Percentiles rank a stretch among this genome's conserved stretches.
Conservation (phyloP, 2,888 invertebrate species). For the Nesidiocoris tenuis region DNA sequence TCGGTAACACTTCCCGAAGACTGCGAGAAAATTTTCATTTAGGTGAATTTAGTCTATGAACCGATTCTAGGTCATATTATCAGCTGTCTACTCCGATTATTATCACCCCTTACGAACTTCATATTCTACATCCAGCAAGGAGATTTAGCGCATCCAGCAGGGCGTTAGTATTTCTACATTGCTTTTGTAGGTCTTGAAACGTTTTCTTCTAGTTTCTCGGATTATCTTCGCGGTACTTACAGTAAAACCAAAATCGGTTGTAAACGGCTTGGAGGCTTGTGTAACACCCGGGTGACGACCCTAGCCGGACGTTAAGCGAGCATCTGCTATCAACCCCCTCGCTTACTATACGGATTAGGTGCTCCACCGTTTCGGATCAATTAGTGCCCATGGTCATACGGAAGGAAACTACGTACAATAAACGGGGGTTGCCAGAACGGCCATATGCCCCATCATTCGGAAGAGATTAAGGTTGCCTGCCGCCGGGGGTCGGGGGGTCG, state of each 20-base stretch:
- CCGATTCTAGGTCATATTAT: too few species aligned
- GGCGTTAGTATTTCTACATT: too few species aligned
- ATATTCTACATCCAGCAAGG: too few species aligned
- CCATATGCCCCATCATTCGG: conserved; percentile 37
- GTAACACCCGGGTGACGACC: conserved; percentile 14
- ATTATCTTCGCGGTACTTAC: too few species aligned
- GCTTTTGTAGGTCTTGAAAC: too few species aligned
- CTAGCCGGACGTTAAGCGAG: conserved; percentile 20
- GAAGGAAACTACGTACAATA: conserved; percentile 4
- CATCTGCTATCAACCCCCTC: conserved; percentile 32
- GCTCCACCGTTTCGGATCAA: conserved; percentile 28
- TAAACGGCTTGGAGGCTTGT: neutral
- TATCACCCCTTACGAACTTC: too few species aligned
- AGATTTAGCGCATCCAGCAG: too few species aligned
- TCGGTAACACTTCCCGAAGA: too few species aligned
- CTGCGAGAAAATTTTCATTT: too few species aligned
- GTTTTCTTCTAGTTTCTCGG: too few species aligned
- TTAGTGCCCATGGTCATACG: conserved; percentile 14
- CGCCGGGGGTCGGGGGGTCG: neutral
- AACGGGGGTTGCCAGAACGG: conserved; percentile 7
- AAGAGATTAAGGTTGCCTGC: conserved; percentile 33
- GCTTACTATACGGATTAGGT: conserved; percentile 13
- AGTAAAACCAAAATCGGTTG: neutral
- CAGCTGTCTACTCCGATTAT: too few species aligned
- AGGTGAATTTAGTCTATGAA: too few species aligned